Evolutionary conservation across 2,888 invertebrate species (phyloP).

Genomic region (Gymnoscelis rufifasciata): DNA sequence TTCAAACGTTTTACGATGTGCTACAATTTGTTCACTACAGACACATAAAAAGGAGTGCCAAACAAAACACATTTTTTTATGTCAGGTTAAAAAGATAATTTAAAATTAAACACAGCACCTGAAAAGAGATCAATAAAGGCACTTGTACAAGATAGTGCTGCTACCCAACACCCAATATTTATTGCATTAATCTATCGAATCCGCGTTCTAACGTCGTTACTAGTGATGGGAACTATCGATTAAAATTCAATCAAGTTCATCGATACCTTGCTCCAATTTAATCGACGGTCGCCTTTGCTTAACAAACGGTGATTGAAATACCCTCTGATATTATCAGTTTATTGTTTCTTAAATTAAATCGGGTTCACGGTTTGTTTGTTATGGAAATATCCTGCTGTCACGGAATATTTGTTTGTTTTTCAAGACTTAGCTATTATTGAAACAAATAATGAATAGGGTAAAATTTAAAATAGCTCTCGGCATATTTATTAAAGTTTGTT

Average conservation of each 20-base stretch:
- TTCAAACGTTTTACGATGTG: too few relatives aligned
- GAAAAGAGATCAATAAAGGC: too few relatives aligned
- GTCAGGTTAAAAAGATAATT: too few relatives aligned
- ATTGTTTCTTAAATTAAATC: background rate
- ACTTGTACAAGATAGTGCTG: background rate
- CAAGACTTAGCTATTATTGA: too few relatives aligned
- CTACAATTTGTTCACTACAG: too few relatives aligned
- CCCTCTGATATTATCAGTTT: conserved; percentile 3
- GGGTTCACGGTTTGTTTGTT: too few relatives aligned
- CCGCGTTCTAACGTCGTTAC: conserved; percentile 17
- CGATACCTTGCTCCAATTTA: conserved; percentile 15
- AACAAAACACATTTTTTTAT: too few relatives aligned
- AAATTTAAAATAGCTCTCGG: too few relatives aligned
- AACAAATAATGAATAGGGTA: too few relatives aligned
- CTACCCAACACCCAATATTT: conserved; percentile 11
- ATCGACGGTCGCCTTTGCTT: conserved; percentile 8
- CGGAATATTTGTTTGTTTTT: background rate
- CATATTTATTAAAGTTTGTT: too few relatives aligned
- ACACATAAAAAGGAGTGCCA: too few relatives aligned
- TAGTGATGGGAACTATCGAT: conserved; percentile 19
- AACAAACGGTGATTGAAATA: conserved; percentile 12
- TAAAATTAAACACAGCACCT: too few relatives aligned
- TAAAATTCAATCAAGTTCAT: conserved; percentile 20
- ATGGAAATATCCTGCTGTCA: background rate
- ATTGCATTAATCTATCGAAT: conserved; percentile 18